These are phyloP conservation scores for Thaleichthys pacificus DNA, from an alignment of 2,797 vertebrate species.

Conservation along the genomic window DNA sequence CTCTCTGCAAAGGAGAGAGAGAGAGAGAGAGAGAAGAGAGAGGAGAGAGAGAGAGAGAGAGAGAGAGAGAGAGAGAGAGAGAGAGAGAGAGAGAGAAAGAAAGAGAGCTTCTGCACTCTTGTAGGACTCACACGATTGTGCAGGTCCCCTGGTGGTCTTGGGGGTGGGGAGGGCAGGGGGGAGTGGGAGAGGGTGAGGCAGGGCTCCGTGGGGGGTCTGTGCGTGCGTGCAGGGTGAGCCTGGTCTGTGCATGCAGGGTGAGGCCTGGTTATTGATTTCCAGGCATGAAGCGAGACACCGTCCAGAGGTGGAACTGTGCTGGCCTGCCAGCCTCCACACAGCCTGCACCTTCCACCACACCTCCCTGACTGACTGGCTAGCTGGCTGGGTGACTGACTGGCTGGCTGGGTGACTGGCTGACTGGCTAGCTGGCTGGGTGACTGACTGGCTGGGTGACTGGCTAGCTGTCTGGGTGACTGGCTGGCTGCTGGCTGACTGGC, in stretches of 20 bases:
- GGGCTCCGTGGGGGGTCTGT: slow-evolving; percentile 69
- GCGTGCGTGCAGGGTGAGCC: no score
- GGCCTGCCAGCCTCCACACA: slow-evolving; percentile 63
- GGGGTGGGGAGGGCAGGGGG: slow-evolving; percentile 24
- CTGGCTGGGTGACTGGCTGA: slow-evolving; percentile 24
- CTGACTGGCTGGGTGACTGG: background rate
- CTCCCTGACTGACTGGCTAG: slow-evolving; percentile 8
- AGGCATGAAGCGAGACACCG: slow-evolving; percentile 60
- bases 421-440: background rate
- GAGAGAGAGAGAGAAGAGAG: slow-evolving; percentile 36
- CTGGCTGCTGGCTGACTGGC: no score
- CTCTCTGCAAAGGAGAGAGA: slow-evolving; percentile 30
- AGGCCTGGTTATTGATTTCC: slow-evolving; percentile 74
- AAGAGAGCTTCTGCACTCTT: slow-evolving; percentile 8
- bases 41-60: slow-evolving; percentile 12
- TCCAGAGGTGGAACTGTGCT: slow-evolving; percentile 60
- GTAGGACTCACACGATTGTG: slow-evolving; percentile 19
- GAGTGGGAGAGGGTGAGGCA: background rate
- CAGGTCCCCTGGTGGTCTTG: slow-evolving; percentile 39
- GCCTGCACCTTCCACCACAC: slow-evolving; percentile 51
- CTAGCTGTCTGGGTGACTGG: background rate
- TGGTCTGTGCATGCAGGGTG: no score
- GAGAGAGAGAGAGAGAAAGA: background rate
- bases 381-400: background rate
- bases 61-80: slow-evolving; percentile 8